A percentile compares a stretch with the other conserved stretches of the same genome.
Evolutionary conservation across 2,113 vertebrate species (phyloP).

Genomic region (Cathartes aura): DNA sequence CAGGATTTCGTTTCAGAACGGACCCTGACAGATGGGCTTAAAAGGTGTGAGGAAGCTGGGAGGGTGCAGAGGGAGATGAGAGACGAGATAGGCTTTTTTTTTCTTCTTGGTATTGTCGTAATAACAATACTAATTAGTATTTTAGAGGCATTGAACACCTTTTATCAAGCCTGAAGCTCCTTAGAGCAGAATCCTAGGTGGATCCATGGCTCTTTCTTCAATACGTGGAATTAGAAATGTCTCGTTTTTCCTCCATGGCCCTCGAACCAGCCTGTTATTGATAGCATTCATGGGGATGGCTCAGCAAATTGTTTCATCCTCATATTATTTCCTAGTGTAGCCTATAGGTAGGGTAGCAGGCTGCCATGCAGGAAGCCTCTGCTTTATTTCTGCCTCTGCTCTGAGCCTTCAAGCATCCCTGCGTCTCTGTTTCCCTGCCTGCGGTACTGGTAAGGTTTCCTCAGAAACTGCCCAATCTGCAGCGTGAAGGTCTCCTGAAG

Average conservation of each 20-base stretch:
- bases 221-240: background rate
- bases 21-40: constrained; percentile 56
- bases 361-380: background rate
- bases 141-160: background rate
- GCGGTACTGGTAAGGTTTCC: background rate
- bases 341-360: background rate
- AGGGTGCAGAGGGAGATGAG: background rate
- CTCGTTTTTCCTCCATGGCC: background rate
- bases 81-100: background rate
- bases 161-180: constrained; percentile 4
- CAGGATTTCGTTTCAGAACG: constrained; percentile 21
- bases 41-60: constrained; percentile 17
- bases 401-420: background rate
- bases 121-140: constrained; percentile 18
- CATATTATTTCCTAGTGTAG: background rate
- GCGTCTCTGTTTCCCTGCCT: background rate
- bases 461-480: background rate
- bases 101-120: background rate
- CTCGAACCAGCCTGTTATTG: background rate
- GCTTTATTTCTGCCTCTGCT: background rate
- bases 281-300: background rate
- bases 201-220: background rate
- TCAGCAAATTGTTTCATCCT: background rate
- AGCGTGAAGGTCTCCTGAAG: background rate
- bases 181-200: background rate